Percentiles rank a stretch among this genome's conserved stretches.
These are phyloP conservation scores for Apodemia arnacis DNA, from an alignment of 2,888 invertebrate species.

Conservation along the genomic window DNA sequence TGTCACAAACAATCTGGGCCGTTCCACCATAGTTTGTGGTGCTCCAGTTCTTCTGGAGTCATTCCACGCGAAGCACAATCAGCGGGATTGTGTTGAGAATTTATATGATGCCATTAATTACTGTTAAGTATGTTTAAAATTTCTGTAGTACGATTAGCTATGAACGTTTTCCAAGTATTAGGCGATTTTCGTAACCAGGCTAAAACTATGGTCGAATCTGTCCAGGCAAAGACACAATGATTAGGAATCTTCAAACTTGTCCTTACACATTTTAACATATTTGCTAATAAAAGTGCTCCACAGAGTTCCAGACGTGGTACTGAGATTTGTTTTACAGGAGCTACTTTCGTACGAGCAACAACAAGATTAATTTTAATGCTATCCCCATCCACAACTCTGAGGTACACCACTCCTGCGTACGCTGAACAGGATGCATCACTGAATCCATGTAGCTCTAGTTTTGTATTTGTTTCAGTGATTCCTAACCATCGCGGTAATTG, in stretches of 20 bases:
- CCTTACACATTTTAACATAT: neutral
- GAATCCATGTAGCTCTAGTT: conserved; percentile 13
- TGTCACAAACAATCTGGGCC: neutral
- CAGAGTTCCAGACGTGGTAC: neutral
- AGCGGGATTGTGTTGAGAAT: neutral
- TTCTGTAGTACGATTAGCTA: neutral
- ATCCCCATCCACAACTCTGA: conserved; percentile 23
- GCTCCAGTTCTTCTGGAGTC: neutral
- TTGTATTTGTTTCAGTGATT: neutral
- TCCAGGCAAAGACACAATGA: neutral
- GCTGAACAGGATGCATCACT: conserved; percentile 37
- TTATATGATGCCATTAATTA: neutral
- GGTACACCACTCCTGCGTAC: conserved; percentile 41
- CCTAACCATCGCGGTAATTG: conserved; percentile 16
- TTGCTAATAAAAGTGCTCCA: neutral
- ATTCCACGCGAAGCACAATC: neutral
- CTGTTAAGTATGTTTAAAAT: neutral
- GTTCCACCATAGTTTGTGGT: neutral
- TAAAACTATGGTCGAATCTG: neutral
- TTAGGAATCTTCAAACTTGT: neutral
- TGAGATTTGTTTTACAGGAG: neutral
- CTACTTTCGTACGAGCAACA: conserved; percentile 1
- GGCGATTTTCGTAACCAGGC: neutral
- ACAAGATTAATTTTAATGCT: conserved; percentile 4
- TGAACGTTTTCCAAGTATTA: neutral